Base-by-base conservation (phyloP, 1,140 invertebrate genomes). In the Drosophila santomea region DNA sequence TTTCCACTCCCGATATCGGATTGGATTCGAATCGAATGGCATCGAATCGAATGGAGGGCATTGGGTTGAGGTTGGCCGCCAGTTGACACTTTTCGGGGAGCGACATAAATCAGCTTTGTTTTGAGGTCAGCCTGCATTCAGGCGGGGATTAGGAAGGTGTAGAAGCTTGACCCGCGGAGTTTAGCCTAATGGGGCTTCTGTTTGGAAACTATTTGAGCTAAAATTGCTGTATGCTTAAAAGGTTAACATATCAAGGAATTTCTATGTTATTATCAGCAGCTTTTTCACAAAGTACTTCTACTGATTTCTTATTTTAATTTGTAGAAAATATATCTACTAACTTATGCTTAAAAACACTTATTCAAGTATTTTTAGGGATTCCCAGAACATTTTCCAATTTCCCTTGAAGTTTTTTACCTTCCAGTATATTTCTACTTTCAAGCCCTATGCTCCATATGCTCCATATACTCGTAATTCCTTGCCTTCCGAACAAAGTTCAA, bases 61-160 rank as follows among this genome's bases (percentile, higher is more conserved):
- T 48, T 78, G 74, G 80, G 80, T 63, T 81, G 74, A 73, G 80
- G 45, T 25, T 77, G 72, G 55, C 20, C 52, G 39, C 41, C 66
- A 85, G 71, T 83, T 88, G 84, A 88, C 84, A 88, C 72, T 83
- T 89, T 86, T 89, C 47, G 80, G 84, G 83, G 79, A 61, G 75
- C 62, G 71, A 71, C 72, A 80, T 88, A 89, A 88, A 88, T 89
- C 76, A 79, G 76, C 71, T 83, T 79, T 61, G 41, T 47, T 45
- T 83, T 64, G 73, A 77, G 82, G 62, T 81, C 82, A 77, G 54
- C 51, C 54, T 44, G 73, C 68, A 72, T 50, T 72, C 64, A 43
- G 12, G 25, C 28, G 68, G 66, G 68, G 68, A 72, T 72, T 72
- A 71, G 68, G 68, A 44, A 66, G 61, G 39, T 54, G 38, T 3